These are phyloP conservation scores for Maniola jurtina DNA, from an alignment of 1,140 invertebrate genomes.

Conservation along the genomic window DNA sequence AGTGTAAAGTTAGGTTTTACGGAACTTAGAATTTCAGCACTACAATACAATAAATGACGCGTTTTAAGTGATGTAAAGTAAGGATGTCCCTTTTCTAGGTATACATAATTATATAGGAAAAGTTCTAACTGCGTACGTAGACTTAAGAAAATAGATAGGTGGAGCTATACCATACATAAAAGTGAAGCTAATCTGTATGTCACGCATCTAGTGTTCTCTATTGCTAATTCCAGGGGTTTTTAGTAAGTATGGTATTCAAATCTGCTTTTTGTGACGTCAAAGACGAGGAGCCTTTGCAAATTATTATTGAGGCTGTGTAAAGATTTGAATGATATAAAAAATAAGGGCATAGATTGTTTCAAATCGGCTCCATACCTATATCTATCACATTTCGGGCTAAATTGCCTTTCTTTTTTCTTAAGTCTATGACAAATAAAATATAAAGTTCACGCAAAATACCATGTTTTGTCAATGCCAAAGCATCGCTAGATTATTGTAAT, in stretches of 20 bases:
- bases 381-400: background rate
- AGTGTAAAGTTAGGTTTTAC: no score
- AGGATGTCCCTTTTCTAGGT: background rate
- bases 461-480: slow-evolving; percentile 79
- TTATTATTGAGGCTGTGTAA: no score
- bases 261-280: no score
- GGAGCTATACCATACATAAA: background rate
- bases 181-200: background rate
- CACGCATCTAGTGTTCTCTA: no score
- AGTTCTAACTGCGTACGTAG: background rate
- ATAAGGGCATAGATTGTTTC: no score
- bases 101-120: background rate
- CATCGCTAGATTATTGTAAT: slow-evolving; percentile 79
- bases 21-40: background rate
- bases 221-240: no score
- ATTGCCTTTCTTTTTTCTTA: background rate
- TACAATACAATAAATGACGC: background rate
- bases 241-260: no score
- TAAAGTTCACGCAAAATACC: slow-evolving; percentile 53
- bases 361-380: no score
- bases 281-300: no score
- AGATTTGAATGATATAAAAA: no score
- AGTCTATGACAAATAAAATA: slow-evolving; percentile 1
- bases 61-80: background rate
- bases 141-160: background rate